Conservation (phyloP, 2,113 vertebrate genomes). For the Dasyornis broadbenti region DNA sequence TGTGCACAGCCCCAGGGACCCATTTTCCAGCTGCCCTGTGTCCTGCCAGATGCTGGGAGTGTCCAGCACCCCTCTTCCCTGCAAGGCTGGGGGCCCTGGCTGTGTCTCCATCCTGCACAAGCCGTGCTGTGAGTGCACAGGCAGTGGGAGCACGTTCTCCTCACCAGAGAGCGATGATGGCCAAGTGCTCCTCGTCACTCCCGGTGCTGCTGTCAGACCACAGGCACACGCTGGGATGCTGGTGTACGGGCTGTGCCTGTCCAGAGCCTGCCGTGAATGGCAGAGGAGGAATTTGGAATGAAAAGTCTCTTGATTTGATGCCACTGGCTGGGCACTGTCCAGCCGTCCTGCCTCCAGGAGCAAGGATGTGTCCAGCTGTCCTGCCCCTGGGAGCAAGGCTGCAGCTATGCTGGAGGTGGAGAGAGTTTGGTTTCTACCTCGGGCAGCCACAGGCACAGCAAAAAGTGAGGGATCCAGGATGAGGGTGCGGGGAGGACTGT, state of each 20-base stretch:
- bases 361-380: fast-evolving
- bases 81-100: neutral
- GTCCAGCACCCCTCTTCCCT: fast-evolving
- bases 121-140: neutral
- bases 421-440: neutral
- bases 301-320: neutral
- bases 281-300: neutral
- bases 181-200: neutral
- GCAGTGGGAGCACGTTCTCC: neutral
- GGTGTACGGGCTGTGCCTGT: neutral
- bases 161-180: neutral
- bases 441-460: neutral
- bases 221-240: fast-evolving
- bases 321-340: neutral
- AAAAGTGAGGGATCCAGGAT: neutral
- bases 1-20: fast-evolving
- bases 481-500: neutral
- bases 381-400: neutral
- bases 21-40: neutral
- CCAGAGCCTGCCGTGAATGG: neutral
- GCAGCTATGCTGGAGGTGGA: neutral
- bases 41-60: fast-evolving
- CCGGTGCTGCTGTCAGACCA: fast-evolving
- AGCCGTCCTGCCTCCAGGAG: neutral
- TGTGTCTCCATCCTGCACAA: fast-evolving